Conservation (phyloP, 2,797 vertebrate genomes). For the Ateles fusciceps region DNA sequence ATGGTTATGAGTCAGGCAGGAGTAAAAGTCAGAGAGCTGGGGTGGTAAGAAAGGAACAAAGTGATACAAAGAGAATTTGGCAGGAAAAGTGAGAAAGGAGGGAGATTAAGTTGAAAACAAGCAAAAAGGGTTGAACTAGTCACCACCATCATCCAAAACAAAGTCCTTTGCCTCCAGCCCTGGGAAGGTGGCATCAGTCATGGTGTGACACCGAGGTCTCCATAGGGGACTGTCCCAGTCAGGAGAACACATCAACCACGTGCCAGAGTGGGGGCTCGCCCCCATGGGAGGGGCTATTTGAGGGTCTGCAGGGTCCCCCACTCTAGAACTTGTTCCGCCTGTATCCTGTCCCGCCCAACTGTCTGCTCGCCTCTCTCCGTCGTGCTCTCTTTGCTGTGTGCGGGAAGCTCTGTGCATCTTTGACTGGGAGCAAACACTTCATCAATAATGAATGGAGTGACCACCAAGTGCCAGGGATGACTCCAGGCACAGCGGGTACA, state of each 20-base stretch:
- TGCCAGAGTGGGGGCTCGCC: background rate
- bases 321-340: background rate
- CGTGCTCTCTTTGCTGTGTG: accelerated
- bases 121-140: background rate
- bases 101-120: background rate
- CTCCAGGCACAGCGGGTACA: background rate
- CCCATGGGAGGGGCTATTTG: accelerated
- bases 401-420: background rate
- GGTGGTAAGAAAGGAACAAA: background rate
- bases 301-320: background rate
- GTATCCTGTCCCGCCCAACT: background rate
- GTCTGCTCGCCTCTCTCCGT: background rate
- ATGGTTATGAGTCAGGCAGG: background rate
- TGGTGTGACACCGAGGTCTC: background rate
- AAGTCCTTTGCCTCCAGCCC: background rate
- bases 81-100: background rate
- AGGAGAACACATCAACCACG: background rate
- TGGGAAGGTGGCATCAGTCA: background rate
- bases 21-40: background rate
- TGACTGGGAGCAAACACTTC: background rate
- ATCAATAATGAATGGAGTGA: background rate
- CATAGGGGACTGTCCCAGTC: background rate
- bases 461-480: no score
- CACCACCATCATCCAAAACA: background rate
- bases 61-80: background rate